Conservation (phyloP, 2,888 invertebrate genomes). For the Cerastis leucographa region DNA sequence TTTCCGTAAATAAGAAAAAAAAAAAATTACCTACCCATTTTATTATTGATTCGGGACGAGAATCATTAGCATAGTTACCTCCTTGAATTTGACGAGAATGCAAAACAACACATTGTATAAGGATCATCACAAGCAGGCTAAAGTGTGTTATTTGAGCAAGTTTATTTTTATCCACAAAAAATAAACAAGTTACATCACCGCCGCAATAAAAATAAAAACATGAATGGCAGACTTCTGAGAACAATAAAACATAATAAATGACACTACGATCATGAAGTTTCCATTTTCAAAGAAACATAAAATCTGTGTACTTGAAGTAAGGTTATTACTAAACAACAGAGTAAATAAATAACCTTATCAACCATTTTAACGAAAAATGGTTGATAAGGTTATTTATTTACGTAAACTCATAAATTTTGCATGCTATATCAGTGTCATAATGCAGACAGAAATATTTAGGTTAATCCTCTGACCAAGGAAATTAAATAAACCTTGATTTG, state of each 20-base stretch:
- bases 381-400: not conserved
- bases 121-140: no score
- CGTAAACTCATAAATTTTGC: constrained; percentile 61
- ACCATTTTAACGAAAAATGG: constrained; percentile 55
- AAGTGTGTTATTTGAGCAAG: no score
- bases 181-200: no score
- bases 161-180: no score
- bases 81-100: no score
- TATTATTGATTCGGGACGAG: no score
- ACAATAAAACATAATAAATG: constrained; percentile 25
- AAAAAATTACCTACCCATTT: no score
- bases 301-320: constrained; percentile 47
- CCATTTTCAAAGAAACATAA: constrained; percentile 50
- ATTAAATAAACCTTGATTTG: constrained; percentile 62
- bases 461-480: constrained; percentile 65
- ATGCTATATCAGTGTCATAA: constrained; percentile 41
- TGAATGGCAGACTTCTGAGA: not conserved
- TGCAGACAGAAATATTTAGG: constrained; percentile 48
- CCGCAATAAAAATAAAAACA: not conserved
- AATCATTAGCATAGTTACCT: no score
- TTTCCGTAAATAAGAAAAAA: no score
- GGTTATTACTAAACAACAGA: constrained; percentile 53
- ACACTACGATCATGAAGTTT: constrained; percentile 32
- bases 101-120: no score
- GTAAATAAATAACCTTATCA: constrained; percentile 60